A percentile compares a stretch with the other conserved stretches of the same genome.
These are phyloP conservation scores for Benthosema pterotum DNA, from an alignment of 2,797 vertebrate genomes.

Conservation along the genomic window DNA sequence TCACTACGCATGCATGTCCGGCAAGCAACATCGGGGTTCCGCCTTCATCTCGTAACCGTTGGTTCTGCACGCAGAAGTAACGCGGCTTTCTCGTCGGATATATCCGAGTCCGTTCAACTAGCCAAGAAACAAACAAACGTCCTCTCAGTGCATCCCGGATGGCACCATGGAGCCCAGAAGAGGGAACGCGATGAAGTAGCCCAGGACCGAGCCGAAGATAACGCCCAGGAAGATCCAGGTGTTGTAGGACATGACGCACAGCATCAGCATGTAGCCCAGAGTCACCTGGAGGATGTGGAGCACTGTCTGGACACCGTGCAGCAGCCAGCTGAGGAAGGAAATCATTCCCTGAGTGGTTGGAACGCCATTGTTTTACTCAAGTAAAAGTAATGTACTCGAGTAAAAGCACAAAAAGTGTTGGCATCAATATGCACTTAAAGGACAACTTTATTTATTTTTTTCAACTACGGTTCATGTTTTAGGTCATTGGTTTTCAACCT, in stretches of 20 bases:
- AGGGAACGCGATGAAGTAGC: conserved; percentile 90
- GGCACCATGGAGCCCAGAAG: conserved; percentile 67
- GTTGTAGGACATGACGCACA: conserved; percentile 97
- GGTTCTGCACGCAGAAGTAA: not conserved
- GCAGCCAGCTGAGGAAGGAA: conserved; percentile 76
- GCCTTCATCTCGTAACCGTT: not conserved
- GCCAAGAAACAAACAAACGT: not conserved
- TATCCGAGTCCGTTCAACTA: not conserved
- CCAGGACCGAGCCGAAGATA: conserved; percentile 83
- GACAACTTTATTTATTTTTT: no score
- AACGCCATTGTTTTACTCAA: no score
- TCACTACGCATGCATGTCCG: no score
- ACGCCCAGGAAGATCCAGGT: conserved; percentile 92
- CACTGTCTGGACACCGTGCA: conserved; percentile 81
- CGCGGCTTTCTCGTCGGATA: not conserved
- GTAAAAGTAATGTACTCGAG: no score
- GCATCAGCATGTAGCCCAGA: conserved; percentile 93
- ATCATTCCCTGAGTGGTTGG: not conserved
- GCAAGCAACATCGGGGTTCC: not conserved
- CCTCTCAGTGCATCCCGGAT: not conserved
- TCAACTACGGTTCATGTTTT: no score
- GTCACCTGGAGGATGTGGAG: conserved; percentile 91
- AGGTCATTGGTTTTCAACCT: no score
- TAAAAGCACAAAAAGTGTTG: no score
- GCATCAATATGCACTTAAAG: no score